Evolutionary conservation across 1,140 invertebrate species (phyloP).

Genomic region (Saccostrea glomerata): DNA sequence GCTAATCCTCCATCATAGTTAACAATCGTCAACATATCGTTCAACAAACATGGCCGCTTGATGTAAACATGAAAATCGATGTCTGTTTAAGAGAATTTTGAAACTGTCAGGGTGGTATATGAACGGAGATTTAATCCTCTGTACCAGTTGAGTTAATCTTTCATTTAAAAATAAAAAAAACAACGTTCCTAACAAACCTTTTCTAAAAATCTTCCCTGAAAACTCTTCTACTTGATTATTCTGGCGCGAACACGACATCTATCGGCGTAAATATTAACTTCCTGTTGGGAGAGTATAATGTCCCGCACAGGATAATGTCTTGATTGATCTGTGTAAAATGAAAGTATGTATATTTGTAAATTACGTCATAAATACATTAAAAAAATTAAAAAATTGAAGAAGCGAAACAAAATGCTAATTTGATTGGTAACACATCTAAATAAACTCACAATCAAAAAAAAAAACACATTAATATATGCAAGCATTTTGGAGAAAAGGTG

Average conservation of each 20-base stretch:
- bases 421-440: no score
- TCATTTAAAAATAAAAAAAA: neutral
- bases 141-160: neutral
- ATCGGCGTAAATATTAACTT: neutral
- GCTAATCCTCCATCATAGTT: no score
- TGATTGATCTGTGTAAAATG: no score
- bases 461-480: no score
- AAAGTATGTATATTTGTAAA: no score
- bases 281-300: neutral
- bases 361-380: no score
- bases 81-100: constrained; percentile 7
- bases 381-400: no score
- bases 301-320: no score
- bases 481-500: no score
- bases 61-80: constrained; percentile 37
- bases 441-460: no score
- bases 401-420: no score
- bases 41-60: constrained; percentile 31
- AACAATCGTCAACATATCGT: constrained; percentile 26
- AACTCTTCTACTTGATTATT: constrained; percentile 14
- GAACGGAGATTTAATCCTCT: neutral
- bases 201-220: neutral
- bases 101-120: neutral
- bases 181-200: neutral
- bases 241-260: constrained; percentile 36